phyloP scores from a whole-genome alignment of 2,888 invertebrate genomes.

The Amphimallon solstitiale region DNA sequence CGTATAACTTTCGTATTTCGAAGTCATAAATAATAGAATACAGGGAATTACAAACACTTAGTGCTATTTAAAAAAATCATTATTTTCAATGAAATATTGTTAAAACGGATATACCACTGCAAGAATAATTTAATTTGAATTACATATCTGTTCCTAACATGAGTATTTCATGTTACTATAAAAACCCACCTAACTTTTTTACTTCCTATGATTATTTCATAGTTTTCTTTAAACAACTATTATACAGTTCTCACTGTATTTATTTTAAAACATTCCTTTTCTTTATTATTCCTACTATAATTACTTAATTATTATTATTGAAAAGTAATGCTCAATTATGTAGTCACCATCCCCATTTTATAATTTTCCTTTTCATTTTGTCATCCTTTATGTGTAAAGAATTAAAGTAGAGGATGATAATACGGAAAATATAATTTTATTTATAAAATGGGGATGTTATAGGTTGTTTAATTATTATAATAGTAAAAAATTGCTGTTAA shows the following conservation, averaged over 20 bases:
- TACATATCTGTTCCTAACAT: too few species aligned
- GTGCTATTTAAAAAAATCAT: background rate
- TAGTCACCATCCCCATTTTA: slow-evolving; percentile 22
- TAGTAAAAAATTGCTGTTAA: background rate
- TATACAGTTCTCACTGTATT: background rate
- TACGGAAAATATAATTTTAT: background rate
- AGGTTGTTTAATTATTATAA: background rate
- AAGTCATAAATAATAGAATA: background rate
- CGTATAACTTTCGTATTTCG: too few species aligned
- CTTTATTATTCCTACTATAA: background rate
- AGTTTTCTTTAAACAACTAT: too few species aligned
- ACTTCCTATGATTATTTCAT: too few species aligned
- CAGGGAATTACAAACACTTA: slow-evolving; percentile 10
- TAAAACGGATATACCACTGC: slow-evolving; percentile 1
- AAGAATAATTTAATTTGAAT: background rate
- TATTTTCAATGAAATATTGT: slow-evolving; percentile 1
- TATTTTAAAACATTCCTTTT: background rate
- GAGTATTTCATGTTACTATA: background rate
- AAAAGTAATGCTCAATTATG: slow-evolving; percentile 17
- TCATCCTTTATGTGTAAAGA: slow-evolving; percentile 19
- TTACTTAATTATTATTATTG: background rate
- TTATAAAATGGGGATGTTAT: slow-evolving; percentile 22
- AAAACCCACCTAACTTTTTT: too few species aligned
- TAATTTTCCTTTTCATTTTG: slow-evolving; percentile 27
- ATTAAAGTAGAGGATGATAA: slow-evolving; percentile 27